A percentile compares a stretch with the other conserved stretches of the same genome.
phyloP scores from a whole-genome alignment of 2,797 vertebrate genomes.

The Amniataba percoides region DNA sequence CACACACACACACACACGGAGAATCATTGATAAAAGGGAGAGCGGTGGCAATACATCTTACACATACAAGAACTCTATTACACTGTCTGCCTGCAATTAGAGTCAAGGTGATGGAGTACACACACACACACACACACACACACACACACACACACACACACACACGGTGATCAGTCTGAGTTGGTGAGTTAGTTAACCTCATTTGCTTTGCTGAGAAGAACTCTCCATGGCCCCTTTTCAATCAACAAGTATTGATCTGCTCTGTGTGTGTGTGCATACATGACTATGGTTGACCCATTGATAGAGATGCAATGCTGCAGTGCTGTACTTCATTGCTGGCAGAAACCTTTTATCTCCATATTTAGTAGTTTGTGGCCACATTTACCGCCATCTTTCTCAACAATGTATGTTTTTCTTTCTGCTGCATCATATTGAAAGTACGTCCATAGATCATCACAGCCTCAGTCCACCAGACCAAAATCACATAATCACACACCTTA shows the following conservation, averaged over 20 bases:
- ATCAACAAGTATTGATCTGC: slow-evolving; percentile 49
- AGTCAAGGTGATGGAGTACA: slow-evolving; percentile 48
- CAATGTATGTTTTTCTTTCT: too few species aligned
- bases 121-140: slow-evolving; percentile 11
- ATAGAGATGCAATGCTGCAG: too few species aligned
- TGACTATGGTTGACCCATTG: too few species aligned
- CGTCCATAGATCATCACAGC: too few species aligned
- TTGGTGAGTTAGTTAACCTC: slow-evolving; percentile 53
- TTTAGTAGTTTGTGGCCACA: too few species aligned
- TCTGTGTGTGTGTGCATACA: slow-evolving; percentile 15
- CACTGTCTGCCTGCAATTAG: slow-evolving; percentile 52
- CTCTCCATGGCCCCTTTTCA: slow-evolving; percentile 29
- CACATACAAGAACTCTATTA: slow-evolving; percentile 51
- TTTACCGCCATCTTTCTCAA: too few species aligned
- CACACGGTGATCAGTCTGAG: slow-evolving; percentile 34
- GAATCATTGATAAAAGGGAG: slow-evolving; percentile 30
- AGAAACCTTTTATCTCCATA: too few species aligned
- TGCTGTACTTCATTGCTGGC: too few species aligned
- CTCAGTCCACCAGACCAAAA: too few species aligned
- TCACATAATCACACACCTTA: too few species aligned
- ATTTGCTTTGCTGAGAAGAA: slow-evolving; percentile 50
- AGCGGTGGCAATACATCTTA: slow-evolving; percentile 37
- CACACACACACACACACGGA: neutral
- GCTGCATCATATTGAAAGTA: too few species aligned
- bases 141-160: slow-evolving; percentile 24